Percentiles rank a stretch among this genome's conserved stretches.
These are phyloP conservation scores for Plagiodera versicolora DNA, from an alignment of 2,888 invertebrate genomes.

Conservation along the genomic window DNA sequence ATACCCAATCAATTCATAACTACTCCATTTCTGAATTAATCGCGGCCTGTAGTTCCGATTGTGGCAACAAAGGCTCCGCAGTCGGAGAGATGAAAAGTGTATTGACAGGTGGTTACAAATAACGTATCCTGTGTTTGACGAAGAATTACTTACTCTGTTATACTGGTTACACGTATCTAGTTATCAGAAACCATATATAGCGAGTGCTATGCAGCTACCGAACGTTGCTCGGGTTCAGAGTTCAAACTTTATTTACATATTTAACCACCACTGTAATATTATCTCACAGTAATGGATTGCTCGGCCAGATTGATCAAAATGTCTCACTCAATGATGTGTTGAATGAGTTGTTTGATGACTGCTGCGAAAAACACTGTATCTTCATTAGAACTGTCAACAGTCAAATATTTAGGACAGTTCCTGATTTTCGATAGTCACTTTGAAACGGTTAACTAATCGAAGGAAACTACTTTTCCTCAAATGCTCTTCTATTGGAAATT, in stretches of 20 bases:
- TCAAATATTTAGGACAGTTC: too few species aligned
- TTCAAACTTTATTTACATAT: conserved; percentile 19
- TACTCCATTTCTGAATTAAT: too few species aligned
- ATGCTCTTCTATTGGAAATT: too few species aligned
- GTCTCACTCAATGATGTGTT: not conserved
- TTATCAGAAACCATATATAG: conserved; percentile 18
- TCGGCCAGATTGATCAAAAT: conserved; percentile 12
- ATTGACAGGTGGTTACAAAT: conserved; percentile 21
- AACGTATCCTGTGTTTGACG: conserved; percentile 18
- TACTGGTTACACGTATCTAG: conserved; percentile 11
- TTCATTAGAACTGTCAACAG: too few species aligned
- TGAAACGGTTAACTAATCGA: too few species aligned
- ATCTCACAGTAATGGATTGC: conserved; percentile 16
- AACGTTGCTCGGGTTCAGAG: conserved; percentile 8
- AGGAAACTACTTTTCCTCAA: too few species aligned
- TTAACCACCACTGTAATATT: conserved; percentile 11
- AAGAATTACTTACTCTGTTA: conserved; percentile 14
- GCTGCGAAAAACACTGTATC: too few species aligned
- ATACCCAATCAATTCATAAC: too few species aligned
- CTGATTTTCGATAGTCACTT: too few species aligned
- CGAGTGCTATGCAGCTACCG: conserved; percentile 11
- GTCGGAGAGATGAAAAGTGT: conserved; percentile 4
- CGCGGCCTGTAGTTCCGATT: not conserved
- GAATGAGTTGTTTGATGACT: not conserved
- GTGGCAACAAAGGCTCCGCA: not conserved